A percentile compares a stretch with the other conserved stretches of the same genome.
These are phyloP conservation scores for Zygothrica quintamaculata DNA, from an alignment of 2,888 invertebrate genomes.

Conservation along the genomic window DNA sequence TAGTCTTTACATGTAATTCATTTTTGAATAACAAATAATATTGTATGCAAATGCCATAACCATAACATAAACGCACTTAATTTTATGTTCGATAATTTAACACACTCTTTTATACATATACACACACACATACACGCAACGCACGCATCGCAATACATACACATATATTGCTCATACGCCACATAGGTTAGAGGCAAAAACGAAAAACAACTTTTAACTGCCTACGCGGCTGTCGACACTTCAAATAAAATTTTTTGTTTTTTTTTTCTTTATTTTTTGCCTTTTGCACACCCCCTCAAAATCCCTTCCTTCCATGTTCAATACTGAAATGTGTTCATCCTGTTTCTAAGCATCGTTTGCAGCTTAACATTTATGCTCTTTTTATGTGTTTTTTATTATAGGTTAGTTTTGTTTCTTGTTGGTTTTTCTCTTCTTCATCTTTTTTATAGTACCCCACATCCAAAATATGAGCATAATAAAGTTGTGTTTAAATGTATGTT, in stretches of 20 bases:
- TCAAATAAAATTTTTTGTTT: too few species aligned
- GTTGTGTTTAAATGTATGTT: constrained; percentile 1
- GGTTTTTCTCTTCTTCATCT: background rate
- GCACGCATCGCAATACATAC: background rate
- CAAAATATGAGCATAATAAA: constrained; percentile 15
- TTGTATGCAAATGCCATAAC: constrained; percentile 38
- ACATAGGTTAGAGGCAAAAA: constrained; percentile 17
- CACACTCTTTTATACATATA: constrained; percentile 8
- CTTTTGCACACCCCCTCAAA: too few species aligned
- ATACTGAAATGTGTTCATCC: background rate
- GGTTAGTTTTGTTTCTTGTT: constrained; percentile 28
- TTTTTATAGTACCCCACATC: constrained; percentile 14
- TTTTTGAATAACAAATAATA: constrained; percentile 24
- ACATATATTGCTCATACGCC: constrained; percentile 32
- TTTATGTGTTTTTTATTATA: constrained; percentile 48
- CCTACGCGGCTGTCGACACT: constrained; percentile 38
- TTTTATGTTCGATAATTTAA: constrained; percentile 38
- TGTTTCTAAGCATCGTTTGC: constrained; percentile 6
- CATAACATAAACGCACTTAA: constrained; percentile 43
- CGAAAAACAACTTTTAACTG: constrained; percentile 31
- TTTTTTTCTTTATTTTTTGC: constrained; percentile 5
- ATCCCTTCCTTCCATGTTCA: too few species aligned
- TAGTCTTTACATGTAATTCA: background rate
- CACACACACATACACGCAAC: constrained; percentile 9
- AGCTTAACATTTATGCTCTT: constrained; percentile 45